A percentile compares a stretch with the other conserved stretches of the same genome.
Evolutionary conservation across 2,113 vertebrate species (phyloP).

Genomic region (Engystomops pustulosus): DNA sequence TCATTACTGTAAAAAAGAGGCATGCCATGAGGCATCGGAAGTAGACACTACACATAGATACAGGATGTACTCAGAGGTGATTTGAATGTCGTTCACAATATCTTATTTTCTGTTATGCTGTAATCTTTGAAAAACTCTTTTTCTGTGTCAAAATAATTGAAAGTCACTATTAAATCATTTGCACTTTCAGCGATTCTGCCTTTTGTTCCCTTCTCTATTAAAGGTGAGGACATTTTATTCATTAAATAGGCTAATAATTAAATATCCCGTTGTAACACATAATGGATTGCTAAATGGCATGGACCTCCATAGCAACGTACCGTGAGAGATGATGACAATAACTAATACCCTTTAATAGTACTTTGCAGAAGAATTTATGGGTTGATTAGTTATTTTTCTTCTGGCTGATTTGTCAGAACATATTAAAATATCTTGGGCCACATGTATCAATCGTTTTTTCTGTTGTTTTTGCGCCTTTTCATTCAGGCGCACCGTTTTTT

Average conservation of each 20-base stretch:
- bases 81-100: slow-evolving; percentile 19
- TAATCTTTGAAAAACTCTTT: not conserved
- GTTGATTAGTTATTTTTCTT: too few species aligned
- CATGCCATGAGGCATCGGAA: too few species aligned
- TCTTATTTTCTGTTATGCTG: not conserved
- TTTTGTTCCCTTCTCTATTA: slow-evolving; percentile 22
- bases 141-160: slow-evolving; percentile 26
- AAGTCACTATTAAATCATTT: slow-evolving; percentile 34
- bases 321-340: not conserved
- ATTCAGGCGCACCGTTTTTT: too few species aligned
- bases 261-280: slow-evolving; percentile 37
- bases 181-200: not conserved
- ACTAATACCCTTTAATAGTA: not conserved
- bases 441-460: too few species aligned
- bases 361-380: not conserved
- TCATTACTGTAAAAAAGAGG: too few species aligned
- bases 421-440: too few species aligned
- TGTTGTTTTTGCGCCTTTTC: too few species aligned
- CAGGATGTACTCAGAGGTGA: not conserved
- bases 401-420: too few species aligned
- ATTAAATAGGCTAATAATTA: slow-evolving; percentile 41
- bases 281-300: slow-evolving; percentile 36
- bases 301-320: slow-evolving; percentile 3
- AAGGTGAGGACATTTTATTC: slow-evolving; percentile 35
- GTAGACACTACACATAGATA: too few species aligned